phyloP scores from a whole-genome alignment of 1,140 invertebrate species.

The Palaemon carinicauda region DNA sequence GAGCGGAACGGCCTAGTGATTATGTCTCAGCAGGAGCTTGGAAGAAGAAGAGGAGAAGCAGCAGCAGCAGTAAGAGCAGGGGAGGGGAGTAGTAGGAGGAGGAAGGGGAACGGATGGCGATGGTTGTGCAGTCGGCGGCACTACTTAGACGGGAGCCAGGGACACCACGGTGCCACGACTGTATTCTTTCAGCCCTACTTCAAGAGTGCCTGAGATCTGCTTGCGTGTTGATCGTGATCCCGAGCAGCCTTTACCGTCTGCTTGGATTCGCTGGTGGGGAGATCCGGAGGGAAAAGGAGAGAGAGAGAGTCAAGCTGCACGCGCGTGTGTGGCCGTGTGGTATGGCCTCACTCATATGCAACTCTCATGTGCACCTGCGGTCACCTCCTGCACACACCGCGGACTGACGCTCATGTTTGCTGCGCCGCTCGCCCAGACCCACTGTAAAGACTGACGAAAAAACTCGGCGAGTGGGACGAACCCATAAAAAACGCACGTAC shows the following conservation, averaged over 20 bases:
- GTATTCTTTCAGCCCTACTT: not conserved
- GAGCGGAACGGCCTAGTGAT: no score
- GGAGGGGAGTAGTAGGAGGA: not conserved
- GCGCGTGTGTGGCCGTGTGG: constrained; percentile 37
- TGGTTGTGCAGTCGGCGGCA: not conserved
- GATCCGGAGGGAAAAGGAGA: not conserved
- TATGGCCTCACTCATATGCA: constrained; percentile 39
- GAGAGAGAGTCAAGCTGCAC: not conserved
- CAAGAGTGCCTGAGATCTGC: no score
- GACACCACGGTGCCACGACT: not conserved
- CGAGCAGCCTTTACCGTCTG: no score
- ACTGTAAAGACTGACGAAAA: constrained; percentile 53
- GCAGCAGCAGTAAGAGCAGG: no score
- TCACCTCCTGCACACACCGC: constrained; percentile 49
- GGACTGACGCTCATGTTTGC: constrained; percentile 53
- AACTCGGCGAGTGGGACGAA: constrained; percentile 53
- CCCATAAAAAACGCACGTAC: constrained; percentile 48
- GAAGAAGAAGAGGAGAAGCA: not conserved
- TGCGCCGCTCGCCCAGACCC: constrained; percentile 52
- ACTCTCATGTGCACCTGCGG: constrained; percentile 40
- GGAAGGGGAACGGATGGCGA: not conserved
- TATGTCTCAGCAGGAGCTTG: no score
- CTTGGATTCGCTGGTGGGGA: not conserved
- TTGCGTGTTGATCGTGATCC: no score
- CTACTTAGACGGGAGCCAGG: not conserved